These are phyloP conservation scores for Poeciliopsis infans DNA, from an alignment of 2,797 vertebrate genomes.

Conservation along the genomic window DNA sequence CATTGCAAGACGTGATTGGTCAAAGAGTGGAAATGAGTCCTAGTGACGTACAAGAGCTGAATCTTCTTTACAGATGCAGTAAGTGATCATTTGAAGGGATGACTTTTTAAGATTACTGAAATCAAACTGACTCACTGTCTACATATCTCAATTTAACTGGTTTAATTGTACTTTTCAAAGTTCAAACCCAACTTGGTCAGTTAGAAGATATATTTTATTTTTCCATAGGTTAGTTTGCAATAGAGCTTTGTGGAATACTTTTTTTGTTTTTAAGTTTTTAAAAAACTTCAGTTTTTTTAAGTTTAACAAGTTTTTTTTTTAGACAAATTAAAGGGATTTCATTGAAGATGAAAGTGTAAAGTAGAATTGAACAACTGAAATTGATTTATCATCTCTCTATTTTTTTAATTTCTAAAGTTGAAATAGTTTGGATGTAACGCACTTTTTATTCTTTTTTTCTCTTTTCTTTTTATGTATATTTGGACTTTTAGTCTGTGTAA, in stretches of 20 bases:
- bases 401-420: background rate
- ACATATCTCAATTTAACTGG: too few relatives aligned
- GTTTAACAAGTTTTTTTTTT: background rate
- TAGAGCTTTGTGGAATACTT: background rate
- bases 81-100: slow-evolving; percentile 56
- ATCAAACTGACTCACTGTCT: background rate
- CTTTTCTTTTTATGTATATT: too few relatives aligned
- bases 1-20: slow-evolving; percentile 85
- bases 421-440: background rate
- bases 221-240: background rate
- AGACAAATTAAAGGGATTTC: background rate
- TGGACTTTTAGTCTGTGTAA: too few relatives aligned
- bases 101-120: background rate
- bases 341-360: background rate
- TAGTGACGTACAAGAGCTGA: slow-evolving; percentile 70
- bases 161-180: too few relatives aligned
- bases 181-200: too few relatives aligned
- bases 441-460: too few relatives aligned
- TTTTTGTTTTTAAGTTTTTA: background rate
- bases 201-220: background rate
- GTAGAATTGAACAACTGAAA: background rate
- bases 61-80: slow-evolving; percentile 86
- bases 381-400: background rate
- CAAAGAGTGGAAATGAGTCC: slow-evolving; percentile 80
- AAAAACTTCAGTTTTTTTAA: too few relatives aligned